Evolutionary conservation across 2,888 invertebrate species (phyloP), one percentile per base, ranked within the genome.

Genomic region (Ischnura elegans): DNA sequence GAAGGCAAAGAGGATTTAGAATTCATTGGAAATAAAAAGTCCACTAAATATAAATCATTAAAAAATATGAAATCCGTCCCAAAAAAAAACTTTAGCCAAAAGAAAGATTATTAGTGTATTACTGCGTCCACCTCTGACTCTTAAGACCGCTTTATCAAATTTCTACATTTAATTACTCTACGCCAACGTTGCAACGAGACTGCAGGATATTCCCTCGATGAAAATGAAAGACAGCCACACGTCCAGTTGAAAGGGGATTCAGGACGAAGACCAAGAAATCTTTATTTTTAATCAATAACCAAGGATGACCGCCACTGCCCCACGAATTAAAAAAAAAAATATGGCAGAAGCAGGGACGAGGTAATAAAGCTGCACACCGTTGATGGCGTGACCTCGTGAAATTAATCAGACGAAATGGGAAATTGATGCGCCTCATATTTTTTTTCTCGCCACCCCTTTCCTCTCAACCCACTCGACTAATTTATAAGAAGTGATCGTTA

Each of bases 361-460:
- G 6, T 25, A 76, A 76, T 36, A 76, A 76, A 76, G 25, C 76
- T 29, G 13, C 29, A 36, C 76, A 76, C 36, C 25, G 76, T 36
- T 76, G 76, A 76, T 76, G 76, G 76, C 76, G 76, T 76, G 76
- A 76, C 76, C 76, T 76, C 36, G 76, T 76, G 76, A 76, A 76
- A 76, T 76, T 76, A 76, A 76, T 76, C 76, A 76, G 36, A 13
- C 76, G 76, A 76, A 76, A 76, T 76, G 76, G 76, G 76, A 76
- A 76, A 76, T 76, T 76, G 76, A 76, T 76, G 76, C 36, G 76
- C n/a, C 76, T 6, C 76, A 29, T n/a, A n/a, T 36, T 76, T 76
- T 76, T 36, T 36, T 36, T 16, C 6, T 10, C 29, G 29, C n/a
- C 36, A 1, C 3, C 36, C 5, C 36, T 16, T 36, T 29, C 21